Percentiles rank a stretch among this genome's conserved stretches.
These are phyloP conservation scores for Cynocephalus volans DNA, from an alignment of 2,113 vertebrate genomes.

Conservation along the genomic window DNA sequence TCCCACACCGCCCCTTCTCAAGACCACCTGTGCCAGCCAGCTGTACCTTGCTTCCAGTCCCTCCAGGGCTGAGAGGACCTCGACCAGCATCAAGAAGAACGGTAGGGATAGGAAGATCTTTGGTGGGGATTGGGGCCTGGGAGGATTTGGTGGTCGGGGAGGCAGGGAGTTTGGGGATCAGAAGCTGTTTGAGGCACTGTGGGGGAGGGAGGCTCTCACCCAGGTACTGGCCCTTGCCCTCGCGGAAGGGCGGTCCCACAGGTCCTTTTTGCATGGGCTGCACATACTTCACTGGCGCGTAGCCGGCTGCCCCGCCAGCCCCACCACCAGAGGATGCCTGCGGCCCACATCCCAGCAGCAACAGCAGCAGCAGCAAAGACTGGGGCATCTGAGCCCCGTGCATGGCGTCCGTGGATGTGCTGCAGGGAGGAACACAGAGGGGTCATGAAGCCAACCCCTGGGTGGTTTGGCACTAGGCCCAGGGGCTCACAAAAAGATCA, in stretches of 20 bases:
- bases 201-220: conserved; percentile 90
- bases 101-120: not conserved
- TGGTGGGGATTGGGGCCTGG: not conserved
- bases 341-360: conserved; percentile 87
- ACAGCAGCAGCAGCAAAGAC: conserved; percentile 86
- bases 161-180: too few relatives aligned
- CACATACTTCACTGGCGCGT: conserved; percentile 96
- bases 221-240: conserved; percentile 98
- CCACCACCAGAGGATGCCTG: conserved; percentile 86
- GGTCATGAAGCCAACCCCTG: not conserved
- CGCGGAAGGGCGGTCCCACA: conserved; percentile 97
- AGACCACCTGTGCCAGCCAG: not conserved
- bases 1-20: not conserved
- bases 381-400: conserved; percentile 78
- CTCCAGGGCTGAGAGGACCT: not conserved
- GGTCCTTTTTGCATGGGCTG: conserved; percentile 99
- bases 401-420: conserved; percentile 72
- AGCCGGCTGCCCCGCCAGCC: conserved; percentile 92
- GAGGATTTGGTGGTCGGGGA: not conserved
- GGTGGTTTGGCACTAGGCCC: not conserved
- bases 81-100: not conserved
- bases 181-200: not conserved
- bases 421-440: conserved; percentile 63
- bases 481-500: not conserved
- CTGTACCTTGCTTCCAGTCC: not conserved